Evolutionary conservation across 2,888 invertebrate genomes (phyloP).

Genomic region (Drosophila mimetica): DNA sequence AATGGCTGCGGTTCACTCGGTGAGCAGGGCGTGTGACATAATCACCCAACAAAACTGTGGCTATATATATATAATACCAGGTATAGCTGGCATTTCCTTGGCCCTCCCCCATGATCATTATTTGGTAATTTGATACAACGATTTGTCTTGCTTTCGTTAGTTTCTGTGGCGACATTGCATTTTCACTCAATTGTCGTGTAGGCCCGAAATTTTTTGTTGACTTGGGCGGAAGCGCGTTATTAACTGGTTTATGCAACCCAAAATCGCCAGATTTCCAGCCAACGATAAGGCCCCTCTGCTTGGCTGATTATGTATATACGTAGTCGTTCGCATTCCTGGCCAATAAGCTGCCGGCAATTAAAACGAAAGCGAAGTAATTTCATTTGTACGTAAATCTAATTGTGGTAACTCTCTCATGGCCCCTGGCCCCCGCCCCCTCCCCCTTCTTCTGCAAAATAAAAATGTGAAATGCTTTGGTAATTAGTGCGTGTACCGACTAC

Average conservation of each 20-base stretch:
- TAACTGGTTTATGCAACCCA: conserved; percentile 82
- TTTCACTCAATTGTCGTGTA: conserved; percentile 75
- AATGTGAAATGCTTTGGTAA: conserved; percentile 71
- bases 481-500: conserved; percentile 69
- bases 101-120: conserved; percentile 49
- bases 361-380: conserved; percentile 78
- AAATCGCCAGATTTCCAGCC: conserved; percentile 76
- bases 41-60: conserved; percentile 53
- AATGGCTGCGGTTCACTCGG: conserved; percentile 69
- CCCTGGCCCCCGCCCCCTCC: background rate
- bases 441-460: conserved; percentile 14
- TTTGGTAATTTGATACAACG: conserved; percentile 82
- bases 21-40: conserved; percentile 77
- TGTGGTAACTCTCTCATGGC: conserved; percentile 50
- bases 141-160: conserved; percentile 71
- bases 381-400: conserved; percentile 80
- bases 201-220: conserved; percentile 59
- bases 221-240: conserved; percentile 82
- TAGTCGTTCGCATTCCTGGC: conserved; percentile 25
- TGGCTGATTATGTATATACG: conserved; percentile 30
- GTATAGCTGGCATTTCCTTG: conserved; percentile 39
- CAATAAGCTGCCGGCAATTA: conserved; percentile 76
- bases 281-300: conserved; percentile 59
- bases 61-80: conserved; percentile 1
- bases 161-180: conserved; percentile 54